phyloP scores from a whole-genome alignment of 2,113 vertebrate genomes.

The Taxidea taxus region DNA sequence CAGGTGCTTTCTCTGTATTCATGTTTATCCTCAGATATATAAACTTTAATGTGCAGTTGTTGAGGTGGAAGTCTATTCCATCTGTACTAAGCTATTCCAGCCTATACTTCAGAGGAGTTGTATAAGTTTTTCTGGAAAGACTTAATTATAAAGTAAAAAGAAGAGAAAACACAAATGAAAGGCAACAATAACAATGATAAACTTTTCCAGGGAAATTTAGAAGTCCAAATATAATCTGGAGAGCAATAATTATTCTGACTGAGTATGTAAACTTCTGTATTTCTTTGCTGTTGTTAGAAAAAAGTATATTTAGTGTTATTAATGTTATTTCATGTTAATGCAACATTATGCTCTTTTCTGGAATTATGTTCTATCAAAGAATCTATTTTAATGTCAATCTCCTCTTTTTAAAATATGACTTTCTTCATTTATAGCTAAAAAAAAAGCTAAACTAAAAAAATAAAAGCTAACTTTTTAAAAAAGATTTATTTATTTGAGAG shows the following conservation, averaged over 20 bases:
- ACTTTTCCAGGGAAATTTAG: not conserved
- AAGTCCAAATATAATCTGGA: not conserved
- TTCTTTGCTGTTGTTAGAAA: not conserved
- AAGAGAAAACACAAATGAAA: not conserved
- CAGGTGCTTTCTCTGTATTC: not conserved
- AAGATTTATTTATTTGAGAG: not conserved
- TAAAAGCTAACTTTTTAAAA: not conserved
- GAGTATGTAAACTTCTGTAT: not conserved
- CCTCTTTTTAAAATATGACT: not conserved
- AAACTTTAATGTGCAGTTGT: not conserved
- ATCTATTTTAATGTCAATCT: not conserved
- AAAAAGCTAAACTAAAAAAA: too few relatives aligned
- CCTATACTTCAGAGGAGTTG: not conserved
- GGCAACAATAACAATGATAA: not conserved
- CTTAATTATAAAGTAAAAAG: not conserved
- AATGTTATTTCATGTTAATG: constrained; percentile 16
- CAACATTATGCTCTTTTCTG: not conserved
- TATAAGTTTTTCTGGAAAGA: not conserved
- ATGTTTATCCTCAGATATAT: not conserved
- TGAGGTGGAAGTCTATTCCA: not conserved
- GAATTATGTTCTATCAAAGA: not conserved
- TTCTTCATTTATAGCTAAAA: not conserved
- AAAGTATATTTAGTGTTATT: not conserved
- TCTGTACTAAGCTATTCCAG: not conserved
- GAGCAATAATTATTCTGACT: not conserved